A percentile compares a stretch with the other conserved stretches of the same genome.
These are phyloP conservation scores for Agrochola litura DNA, from an alignment of 2,888 invertebrate species.

Conservation along the genomic window DNA sequence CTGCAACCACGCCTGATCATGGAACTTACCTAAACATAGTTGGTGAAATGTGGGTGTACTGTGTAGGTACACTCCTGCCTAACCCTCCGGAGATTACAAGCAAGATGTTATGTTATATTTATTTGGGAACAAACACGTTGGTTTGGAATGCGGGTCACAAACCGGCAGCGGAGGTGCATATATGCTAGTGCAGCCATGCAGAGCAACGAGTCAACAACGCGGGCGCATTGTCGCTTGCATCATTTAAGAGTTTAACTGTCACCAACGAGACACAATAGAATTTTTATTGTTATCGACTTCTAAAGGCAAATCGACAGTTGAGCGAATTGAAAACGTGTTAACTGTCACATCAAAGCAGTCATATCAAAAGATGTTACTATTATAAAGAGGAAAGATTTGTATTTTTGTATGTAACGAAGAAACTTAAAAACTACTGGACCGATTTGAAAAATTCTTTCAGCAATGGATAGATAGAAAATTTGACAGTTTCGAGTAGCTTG, in stretches of 20 bases:
- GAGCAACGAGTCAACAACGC: constrained; percentile 29
- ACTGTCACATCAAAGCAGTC: background rate
- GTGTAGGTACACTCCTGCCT: background rate
- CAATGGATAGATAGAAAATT: no score
- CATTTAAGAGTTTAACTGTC: constrained; percentile 1
- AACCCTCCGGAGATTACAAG: no score
- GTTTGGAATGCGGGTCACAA: constrained; percentile 3
- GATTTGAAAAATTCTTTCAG: no score
- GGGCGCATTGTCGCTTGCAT: constrained; percentile 26
- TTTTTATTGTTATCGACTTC: no score
- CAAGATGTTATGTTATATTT: background rate
- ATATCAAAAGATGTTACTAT: background rate
- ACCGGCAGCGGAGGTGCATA: background rate
- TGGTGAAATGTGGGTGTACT: background rate
- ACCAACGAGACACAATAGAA: no score
- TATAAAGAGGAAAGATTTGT: no score
- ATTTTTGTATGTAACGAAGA: no score
- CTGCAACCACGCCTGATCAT: no score
- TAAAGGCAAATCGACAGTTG: no score
- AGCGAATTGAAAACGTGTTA: constrained; percentile 14
- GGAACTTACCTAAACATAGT: no score
- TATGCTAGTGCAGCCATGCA: constrained; percentile 32
- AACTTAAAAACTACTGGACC: no score
- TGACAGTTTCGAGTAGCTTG: no score
- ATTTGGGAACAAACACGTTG: constrained; percentile 1